A percentile compares a stretch with the other conserved stretches of the same genome.
Conservation (phyloP, 2,797 vertebrate genomes). For the Betta splendens region DNA sequence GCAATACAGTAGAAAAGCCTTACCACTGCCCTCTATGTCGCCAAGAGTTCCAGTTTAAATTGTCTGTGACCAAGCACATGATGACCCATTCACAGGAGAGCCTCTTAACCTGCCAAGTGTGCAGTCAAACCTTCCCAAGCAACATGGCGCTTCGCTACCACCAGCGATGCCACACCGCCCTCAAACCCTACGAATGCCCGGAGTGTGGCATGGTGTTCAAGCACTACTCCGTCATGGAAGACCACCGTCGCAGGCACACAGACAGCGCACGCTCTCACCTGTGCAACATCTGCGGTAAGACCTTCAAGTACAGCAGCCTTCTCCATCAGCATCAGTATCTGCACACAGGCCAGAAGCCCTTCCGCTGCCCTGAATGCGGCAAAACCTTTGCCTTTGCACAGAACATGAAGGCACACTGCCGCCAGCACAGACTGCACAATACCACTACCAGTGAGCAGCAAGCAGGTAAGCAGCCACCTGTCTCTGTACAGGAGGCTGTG, state of each 20-base stretch:
- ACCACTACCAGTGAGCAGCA: conserved; percentile 35
- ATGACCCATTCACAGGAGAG: conserved; percentile 78
- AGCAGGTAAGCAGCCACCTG: conserved; percentile 33
- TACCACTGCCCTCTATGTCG: conserved; percentile 85
- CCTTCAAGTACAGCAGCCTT: conserved; percentile 82
- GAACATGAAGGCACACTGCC: conserved; percentile 84
- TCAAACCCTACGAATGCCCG: conserved; percentile 83
- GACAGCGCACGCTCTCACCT: conserved; percentile 65
- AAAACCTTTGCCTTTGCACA: conserved; percentile 83
- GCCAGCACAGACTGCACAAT: conserved; percentile 75
- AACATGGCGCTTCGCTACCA: conserved; percentile 69
- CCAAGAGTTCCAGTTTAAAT: conserved; percentile 81
- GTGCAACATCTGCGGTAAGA: conserved; percentile 81
- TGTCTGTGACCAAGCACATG: conserved; percentile 83
- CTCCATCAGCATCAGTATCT: conserved; percentile 85
- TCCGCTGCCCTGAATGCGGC: conserved; percentile 81
- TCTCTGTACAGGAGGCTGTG: conserved; percentile 32
- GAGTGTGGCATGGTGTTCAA: conserved; percentile 84
- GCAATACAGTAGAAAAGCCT: conserved; percentile 74
- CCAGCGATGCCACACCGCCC: conserved; percentile 78
- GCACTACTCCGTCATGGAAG: conserved; percentile 83
- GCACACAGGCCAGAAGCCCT: conserved; percentile 84
- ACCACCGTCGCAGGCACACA: conserved; percentile 80
- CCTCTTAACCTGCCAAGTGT: conserved; percentile 78
- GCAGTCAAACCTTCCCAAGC: conserved; percentile 76